phyloP scores from a whole-genome alignment of 2,797 vertebrate species.

The Phylloscopus collybita region DNA sequence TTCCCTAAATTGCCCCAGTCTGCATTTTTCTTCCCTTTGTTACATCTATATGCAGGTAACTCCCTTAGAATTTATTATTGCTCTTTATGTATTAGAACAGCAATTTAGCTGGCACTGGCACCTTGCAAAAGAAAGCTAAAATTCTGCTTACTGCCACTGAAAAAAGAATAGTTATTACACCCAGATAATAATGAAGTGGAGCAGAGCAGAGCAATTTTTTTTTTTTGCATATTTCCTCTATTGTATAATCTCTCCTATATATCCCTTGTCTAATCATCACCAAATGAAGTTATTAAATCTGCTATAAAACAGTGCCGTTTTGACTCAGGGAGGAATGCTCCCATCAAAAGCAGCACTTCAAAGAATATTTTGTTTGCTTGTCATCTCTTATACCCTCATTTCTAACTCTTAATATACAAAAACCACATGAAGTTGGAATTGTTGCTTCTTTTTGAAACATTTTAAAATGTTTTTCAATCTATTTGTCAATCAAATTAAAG shows the following conservation, averaged over 20 bases:
- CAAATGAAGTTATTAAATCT: not conserved
- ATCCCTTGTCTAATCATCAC: not conserved
- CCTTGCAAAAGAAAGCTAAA: not conserved
- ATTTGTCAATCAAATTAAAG: not conserved
- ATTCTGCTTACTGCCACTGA: not conserved
- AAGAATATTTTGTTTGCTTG: not conserved
- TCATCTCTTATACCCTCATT: not conserved
- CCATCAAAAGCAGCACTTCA: not conserved
- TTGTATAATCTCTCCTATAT: not conserved
- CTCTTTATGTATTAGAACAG: not conserved
- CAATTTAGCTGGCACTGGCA: not conserved
- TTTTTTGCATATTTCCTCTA: not conserved
- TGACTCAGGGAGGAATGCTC: not conserved
- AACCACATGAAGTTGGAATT: not conserved
- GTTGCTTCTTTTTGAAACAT: not conserved
- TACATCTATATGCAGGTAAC: not conserved
- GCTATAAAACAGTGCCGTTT: not conserved
- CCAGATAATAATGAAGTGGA: not conserved
- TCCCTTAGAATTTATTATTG: not conserved
- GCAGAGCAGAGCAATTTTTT: not conserved
- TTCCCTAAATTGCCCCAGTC: not conserved
- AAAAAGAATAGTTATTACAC: not conserved
- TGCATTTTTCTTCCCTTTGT: not conserved
- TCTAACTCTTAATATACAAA: not conserved
- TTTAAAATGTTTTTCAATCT: not conserved